Conservation (phyloP, 2,797 vertebrate genomes). For the Luscinia megarhynchos region DNA sequence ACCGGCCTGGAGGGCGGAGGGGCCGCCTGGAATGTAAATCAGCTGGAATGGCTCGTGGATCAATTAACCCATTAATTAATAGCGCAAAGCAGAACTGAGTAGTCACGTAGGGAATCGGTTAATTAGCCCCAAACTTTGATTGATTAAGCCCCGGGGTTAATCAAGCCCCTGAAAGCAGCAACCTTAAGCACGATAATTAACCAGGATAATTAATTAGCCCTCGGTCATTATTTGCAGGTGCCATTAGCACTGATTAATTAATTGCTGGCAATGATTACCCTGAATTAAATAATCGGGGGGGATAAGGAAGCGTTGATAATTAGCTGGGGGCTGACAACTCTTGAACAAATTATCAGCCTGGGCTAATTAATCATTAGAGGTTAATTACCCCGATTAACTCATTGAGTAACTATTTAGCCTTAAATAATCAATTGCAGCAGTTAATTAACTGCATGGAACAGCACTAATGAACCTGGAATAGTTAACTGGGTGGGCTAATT, state of each 20-base stretch:
- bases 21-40: background rate
- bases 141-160: background rate
- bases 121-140: background rate
- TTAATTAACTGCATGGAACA: fast-evolving
- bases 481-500: background rate
- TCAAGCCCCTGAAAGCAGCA: background rate
- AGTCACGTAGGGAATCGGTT: background rate
- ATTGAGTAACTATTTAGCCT: fast-evolving
- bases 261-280: background rate
- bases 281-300: background rate
- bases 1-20: too few relatives aligned
- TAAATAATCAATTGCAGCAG: too few relatives aligned
- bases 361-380: background rate
- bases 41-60: background rate
- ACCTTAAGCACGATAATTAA: background rate
- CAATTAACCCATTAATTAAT: background rate
- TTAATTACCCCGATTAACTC: background rate
- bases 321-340: fast-evolving
- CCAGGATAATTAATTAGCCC: background rate
- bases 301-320: background rate
- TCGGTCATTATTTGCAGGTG: background rate
- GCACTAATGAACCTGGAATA: background rate
- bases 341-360: background rate
- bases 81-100: background rate
- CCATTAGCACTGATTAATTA: background rate